Percentiles rank a stretch among this genome's conserved stretches.
These are phyloP conservation scores for Allochrocebus solatus DNA, from an alignment of 2,797 vertebrate species.

Conservation along the genomic window DNA sequence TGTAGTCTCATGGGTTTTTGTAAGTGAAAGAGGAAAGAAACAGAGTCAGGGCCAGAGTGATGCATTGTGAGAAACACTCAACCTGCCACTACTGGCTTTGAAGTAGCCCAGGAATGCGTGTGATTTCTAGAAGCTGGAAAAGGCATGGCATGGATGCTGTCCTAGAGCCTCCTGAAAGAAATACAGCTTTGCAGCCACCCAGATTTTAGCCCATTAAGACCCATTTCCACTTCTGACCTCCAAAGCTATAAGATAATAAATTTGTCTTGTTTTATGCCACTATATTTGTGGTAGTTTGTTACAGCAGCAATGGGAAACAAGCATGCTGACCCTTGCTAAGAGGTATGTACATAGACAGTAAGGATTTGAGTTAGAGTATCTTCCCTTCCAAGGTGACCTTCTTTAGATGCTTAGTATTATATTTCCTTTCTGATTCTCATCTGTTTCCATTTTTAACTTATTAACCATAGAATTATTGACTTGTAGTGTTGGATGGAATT, in stretches of 20 bases:
- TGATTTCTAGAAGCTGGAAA: neutral
- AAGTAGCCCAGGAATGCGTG: neutral
- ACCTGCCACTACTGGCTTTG: neutral
- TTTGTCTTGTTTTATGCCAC: neutral
- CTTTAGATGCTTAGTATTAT: neutral
- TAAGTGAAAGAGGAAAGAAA: neutral
- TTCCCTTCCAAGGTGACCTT: neutral
- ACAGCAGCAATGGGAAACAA: neutral
- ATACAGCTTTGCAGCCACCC: neutral
- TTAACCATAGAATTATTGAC: neutral
- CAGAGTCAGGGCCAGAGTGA: neutral
- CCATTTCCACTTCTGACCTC: neutral
- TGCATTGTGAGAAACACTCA: neutral
- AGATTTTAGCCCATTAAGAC: neutral
- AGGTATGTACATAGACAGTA: neutral
- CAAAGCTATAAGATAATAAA: neutral
- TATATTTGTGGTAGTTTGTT: neutral
- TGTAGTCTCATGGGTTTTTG: neutral
- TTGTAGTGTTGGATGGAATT: neutral
- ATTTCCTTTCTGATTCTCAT: neutral
- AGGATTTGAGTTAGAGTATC: neutral
- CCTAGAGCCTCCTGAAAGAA: neutral
- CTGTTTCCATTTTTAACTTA: neutral
- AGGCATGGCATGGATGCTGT: neutral
- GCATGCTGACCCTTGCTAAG: neutral